A percentile compares a stretch with the other conserved stretches of the same genome.
Conservation (phyloP, 23 tunicate species). For the Halocynthia roretzi region DNA sequence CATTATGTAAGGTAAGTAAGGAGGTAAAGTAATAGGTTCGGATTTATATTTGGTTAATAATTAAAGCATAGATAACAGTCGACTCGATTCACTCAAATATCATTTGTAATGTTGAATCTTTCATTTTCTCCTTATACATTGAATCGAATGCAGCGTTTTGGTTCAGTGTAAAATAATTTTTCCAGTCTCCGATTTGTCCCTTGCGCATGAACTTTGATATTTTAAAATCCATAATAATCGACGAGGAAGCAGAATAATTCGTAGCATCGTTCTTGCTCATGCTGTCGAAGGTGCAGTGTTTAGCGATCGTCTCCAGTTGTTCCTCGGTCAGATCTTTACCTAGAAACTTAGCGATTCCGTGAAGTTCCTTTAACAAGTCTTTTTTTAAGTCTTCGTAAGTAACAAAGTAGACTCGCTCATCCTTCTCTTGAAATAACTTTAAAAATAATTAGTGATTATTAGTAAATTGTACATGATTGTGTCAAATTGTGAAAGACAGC, state of each 20-base stretch:
- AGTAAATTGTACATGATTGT: too few species aligned
- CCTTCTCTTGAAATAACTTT: not conserved
- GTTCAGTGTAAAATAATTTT: slow-evolving; percentile 18
- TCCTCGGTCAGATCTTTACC: not conserved
- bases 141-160: slow-evolving; percentile 14
- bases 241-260: not conserved
- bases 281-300: slow-evolving; percentile 5
- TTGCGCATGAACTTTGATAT: slow-evolving; percentile 17
- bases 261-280: slow-evolving; percentile 4
- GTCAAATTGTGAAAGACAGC: too few species aligned
- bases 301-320: not conserved
- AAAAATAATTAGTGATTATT: not conserved
- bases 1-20: too few species aligned
- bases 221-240: not conserved
- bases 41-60: too few species aligned
- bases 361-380: not conserved
- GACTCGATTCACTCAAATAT: not conserved
- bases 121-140: slow-evolving; percentile 7
- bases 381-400: slow-evolving; percentile 1
- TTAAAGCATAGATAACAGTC: too few species aligned
- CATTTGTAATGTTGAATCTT: not conserved
- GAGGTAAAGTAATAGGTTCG: too few species aligned
- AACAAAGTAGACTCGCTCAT: not conserved
- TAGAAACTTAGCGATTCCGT: not conserved
- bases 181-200: slow-evolving; percentile 24